Evolutionary conservation across 2,113 vertebrate species (phyloP).

Genomic region (Scomber japonicus): DNA sequence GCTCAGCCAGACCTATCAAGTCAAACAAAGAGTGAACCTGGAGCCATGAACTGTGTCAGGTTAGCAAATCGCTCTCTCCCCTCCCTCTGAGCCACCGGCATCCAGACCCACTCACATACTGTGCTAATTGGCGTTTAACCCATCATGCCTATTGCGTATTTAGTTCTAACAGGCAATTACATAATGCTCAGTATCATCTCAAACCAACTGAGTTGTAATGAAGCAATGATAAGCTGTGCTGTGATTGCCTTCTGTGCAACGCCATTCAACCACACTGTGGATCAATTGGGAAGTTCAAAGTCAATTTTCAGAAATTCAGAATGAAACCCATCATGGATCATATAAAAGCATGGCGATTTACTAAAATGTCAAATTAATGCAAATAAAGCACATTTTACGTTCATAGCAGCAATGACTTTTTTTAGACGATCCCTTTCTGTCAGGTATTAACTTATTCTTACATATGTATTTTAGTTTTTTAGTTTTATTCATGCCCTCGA

Average conservation of each 20-base stretch:
- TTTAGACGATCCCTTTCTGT: background rate
- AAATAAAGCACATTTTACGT: background rate
- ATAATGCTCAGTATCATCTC: slow-evolving; percentile 40
- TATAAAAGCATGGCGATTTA: background rate
- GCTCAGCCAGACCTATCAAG: slow-evolving; percentile 52
- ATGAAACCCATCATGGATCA: background rate
- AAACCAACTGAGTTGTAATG: slow-evolving; percentile 40
- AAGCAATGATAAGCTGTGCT: slow-evolving; percentile 13
- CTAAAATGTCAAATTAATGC: background rate
- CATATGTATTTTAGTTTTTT: no score
- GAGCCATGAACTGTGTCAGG: slow-evolving; percentile 40
- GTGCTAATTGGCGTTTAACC: slow-evolving; percentile 66
- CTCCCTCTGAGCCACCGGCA: slow-evolving; percentile 11
- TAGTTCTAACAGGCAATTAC: slow-evolving; percentile 58
- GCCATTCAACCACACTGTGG: background rate
- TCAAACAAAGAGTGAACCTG: slow-evolving; percentile 46
- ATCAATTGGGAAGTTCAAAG: slow-evolving; percentile 9
- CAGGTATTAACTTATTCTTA: background rate
- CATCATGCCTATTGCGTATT: slow-evolving; percentile 28
- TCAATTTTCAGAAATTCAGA: background rate
- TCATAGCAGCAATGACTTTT: background rate
- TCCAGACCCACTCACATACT: slow-evolving; percentile 7
- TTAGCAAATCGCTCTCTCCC: slow-evolving; percentile 8
- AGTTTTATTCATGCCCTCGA: no score
- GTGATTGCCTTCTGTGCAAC: slow-evolving; percentile 1